phyloP scores from a whole-genome alignment of 2,888 invertebrate species.

The Patella caerulea region DNA sequence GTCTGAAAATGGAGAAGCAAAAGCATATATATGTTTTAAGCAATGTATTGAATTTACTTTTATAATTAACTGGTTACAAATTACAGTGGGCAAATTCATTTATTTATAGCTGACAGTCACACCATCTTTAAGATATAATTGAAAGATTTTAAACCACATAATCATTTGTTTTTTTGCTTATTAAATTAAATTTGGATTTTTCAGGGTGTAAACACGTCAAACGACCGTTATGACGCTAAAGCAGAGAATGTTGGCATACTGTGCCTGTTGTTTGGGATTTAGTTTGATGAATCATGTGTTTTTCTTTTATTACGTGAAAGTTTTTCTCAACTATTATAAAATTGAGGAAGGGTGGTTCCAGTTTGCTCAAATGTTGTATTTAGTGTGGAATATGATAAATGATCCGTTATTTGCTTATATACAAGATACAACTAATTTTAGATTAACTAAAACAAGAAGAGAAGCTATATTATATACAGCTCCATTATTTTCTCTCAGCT shows the following conservation, averaged over 20 bases:
- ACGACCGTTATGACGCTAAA: slow-evolving; percentile 15
- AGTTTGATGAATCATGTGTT: slow-evolving; percentile 66
- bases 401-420: slow-evolving; percentile 73
- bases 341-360: slow-evolving; percentile 72
- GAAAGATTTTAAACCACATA: too few species aligned
- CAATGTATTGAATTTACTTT: too few species aligned
- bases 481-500: slow-evolving; percentile 69
- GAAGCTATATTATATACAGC: slow-evolving; percentile 70
- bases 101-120: too few species aligned
- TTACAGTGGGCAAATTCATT: too few species aligned
- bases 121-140: too few species aligned
- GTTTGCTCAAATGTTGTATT: slow-evolving; percentile 69
- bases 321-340: slow-evolving; percentile 71
- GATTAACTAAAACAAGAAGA: slow-evolving; percentile 68
- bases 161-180: too few species aligned
- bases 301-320: slow-evolving; percentile 73
- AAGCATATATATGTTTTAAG: too few species aligned
- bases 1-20: too few species aligned
- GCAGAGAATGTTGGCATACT: slow-evolving; percentile 49
- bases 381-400: slow-evolving; percentile 73
- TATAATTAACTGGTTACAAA: too few species aligned
- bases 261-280: slow-evolving; percentile 53
- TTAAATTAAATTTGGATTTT: too few species aligned
- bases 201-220: too few species aligned
- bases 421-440: slow-evolving; percentile 59